Conservation (phyloP, 2,113 vertebrate genomes). For the Gila orcuttii region DNA sequence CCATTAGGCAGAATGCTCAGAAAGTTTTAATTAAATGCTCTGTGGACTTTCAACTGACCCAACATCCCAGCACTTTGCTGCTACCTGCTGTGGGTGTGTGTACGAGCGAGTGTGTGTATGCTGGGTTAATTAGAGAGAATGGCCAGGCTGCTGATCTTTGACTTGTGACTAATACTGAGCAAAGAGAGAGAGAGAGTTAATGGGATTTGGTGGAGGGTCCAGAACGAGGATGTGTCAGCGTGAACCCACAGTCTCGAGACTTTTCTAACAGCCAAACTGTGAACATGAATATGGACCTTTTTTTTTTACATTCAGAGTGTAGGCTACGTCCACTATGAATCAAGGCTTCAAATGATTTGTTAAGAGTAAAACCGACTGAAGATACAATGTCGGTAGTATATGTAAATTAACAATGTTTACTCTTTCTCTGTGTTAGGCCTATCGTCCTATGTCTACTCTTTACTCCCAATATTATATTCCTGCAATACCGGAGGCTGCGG, state of each 20-base stretch:
- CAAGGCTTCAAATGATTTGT: not conserved
- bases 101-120: slow-evolving; percentile 58
- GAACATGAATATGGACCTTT: not conserved
- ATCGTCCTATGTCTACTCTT: no score
- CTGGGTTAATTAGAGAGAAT: slow-evolving; percentile 68
- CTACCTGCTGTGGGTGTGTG: slow-evolving; percentile 62
- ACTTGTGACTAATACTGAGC: slow-evolving; percentile 62
- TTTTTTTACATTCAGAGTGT: not conserved
- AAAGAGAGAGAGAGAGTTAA: slow-evolving; percentile 38
- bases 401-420: no score
- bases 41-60: slow-evolving; percentile 48
- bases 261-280: not conserved
- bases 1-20: slow-evolving; percentile 41
- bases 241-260: slow-evolving; percentile 16
- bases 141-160: slow-evolving; percentile 66
- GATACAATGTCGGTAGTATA: no score
- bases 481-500: no score
- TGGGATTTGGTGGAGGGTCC: slow-evolving; percentile 17
- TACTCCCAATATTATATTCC: no score
- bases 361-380: not conserved
- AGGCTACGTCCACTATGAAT: not conserved
- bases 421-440: no score
- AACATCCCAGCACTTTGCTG: slow-evolving; percentile 29
- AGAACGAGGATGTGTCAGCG: slow-evolving; percentile 14
- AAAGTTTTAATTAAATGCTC: slow-evolving; percentile 60